These are phyloP conservation scores for Pogona vitticeps DNA, from an alignment of 2,113 vertebrate species.

Conservation along the genomic window DNA sequence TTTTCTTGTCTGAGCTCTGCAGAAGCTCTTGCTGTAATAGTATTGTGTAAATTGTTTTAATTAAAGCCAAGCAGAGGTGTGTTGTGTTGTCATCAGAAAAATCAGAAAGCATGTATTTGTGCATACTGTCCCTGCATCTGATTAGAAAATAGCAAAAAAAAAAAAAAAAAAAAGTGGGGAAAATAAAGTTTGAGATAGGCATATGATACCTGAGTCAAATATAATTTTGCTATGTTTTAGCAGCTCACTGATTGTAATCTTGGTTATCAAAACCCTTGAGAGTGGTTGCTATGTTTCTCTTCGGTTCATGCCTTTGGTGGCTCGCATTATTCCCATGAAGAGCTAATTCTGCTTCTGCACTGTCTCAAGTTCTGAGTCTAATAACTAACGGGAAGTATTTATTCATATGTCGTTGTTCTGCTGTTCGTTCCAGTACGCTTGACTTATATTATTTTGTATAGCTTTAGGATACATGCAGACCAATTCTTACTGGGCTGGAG, in stretches of 20 bases:
- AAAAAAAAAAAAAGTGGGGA: background rate
- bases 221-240: background rate
- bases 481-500: background rate
- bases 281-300: background rate
- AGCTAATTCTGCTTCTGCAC: background rate
- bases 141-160: background rate
- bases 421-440: background rate
- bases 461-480: background rate
- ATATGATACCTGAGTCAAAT: background rate
- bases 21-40: background rate
- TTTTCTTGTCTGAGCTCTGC: background rate
- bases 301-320: background rate
- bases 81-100: background rate
- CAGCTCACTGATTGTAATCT: background rate
- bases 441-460: background rate
- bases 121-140: background rate
- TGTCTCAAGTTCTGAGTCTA: background rate
- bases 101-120: background rate
- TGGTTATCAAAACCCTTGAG: background rate
- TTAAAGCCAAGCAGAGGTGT: conserved; percentile 12
- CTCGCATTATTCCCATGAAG: background rate
- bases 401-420: background rate
- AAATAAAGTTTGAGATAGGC: background rate
- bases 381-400: background rate
- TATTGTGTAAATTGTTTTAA: conserved; percentile 21